phyloP scores from a whole-genome alignment of 2,113 vertebrate genomes.

The Tursiops truncatus region DNA sequence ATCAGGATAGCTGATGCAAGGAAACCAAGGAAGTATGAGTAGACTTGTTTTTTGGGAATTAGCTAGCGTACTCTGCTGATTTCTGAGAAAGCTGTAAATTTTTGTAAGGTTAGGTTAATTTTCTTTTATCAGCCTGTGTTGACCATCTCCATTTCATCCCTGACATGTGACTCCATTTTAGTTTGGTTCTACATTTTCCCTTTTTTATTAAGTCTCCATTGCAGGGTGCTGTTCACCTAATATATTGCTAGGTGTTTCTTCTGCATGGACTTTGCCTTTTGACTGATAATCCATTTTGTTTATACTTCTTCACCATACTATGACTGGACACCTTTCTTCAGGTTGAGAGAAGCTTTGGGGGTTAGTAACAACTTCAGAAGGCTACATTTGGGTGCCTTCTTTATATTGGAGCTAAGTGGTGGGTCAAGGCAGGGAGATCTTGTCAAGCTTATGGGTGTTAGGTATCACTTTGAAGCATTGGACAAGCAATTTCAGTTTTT shows the following conservation, averaged over 20 bases:
- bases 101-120: not conserved
- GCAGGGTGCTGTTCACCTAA: not conserved
- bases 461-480: not conserved
- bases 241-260: not conserved
- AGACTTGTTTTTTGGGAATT: not conserved
- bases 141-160: not conserved
- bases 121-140: not conserved
- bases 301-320: not conserved
- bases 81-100: not conserved
- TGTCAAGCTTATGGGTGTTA: not conserved
- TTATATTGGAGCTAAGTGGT: not conserved
- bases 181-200: not conserved
- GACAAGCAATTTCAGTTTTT: not conserved
- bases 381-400: not conserved
- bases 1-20: not conserved
- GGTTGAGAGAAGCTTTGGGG: not conserved
- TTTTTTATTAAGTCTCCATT: not conserved
- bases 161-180: not conserved
- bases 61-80: not conserved
- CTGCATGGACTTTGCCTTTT: not conserved
- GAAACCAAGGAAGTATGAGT: not conserved
- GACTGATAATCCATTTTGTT: not conserved
- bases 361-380: not conserved
- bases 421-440: not conserved
- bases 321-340: not conserved